Percentiles rank a stretch among this genome's conserved stretches.
phyloP scores from a whole-genome alignment of 2,888 invertebrate genomes.

The Melinaea menophilus region DNA sequence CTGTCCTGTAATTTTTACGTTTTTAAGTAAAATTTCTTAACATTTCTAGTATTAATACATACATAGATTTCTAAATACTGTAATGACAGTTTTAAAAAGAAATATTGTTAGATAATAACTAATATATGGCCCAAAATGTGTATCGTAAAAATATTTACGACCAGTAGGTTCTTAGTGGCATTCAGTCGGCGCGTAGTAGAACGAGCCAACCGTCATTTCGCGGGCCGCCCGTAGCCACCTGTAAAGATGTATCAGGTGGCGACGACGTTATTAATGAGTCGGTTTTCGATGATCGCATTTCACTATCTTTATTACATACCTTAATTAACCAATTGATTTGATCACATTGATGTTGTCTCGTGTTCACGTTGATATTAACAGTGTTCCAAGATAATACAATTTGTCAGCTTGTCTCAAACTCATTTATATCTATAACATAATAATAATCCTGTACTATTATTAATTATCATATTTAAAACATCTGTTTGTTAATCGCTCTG shows the following conservation, averaged over 20 bases:
- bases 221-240: constrained; percentile 39
- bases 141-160: neutral
- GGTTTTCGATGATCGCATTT: constrained; percentile 32
- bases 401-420: too few relatives aligned
- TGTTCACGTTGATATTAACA: too few relatives aligned
- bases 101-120: too few relatives aligned
- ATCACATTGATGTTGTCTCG: neutral
- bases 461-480: constrained; percentile 14
- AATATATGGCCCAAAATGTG: too few relatives aligned
- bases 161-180: neutral
- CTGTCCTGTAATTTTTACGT: too few relatives aligned
- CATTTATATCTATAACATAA: constrained; percentile 4
- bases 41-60: too few relatives aligned
- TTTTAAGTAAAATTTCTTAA: too few relatives aligned
- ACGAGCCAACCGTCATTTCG: constrained; percentile 32
- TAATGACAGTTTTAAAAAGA: too few relatives aligned
- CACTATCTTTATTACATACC: constrained; percentile 26
- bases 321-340: constrained; percentile 23
- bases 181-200: neutral
- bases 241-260: constrained; percentile 45
- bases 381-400: too few relatives aligned
- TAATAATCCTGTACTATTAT: constrained; percentile 3
- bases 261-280: constrained; percentile 39
- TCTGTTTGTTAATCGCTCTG: constrained; percentile 13
- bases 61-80: too few relatives aligned